Evolutionary conservation across 2,797 vertebrate species (phyloP).

Genomic region (Coccyzus lansbergi): DNA sequence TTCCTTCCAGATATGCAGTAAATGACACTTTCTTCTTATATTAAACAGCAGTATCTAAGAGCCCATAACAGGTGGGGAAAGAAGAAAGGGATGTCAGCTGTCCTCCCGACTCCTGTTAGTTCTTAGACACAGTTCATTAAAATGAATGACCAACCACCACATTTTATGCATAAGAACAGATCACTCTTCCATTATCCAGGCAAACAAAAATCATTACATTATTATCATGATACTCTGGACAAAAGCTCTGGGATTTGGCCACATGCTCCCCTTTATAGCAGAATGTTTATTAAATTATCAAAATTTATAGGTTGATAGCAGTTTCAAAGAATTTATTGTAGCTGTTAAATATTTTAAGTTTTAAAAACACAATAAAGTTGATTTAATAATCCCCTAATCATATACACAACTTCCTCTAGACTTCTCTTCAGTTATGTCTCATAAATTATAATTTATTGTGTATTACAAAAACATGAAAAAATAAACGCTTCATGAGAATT

Average conservation of each 20-base stretch:
- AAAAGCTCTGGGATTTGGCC: constrained; percentile 59
- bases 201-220: constrained; percentile 62
- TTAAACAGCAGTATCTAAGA: constrained; percentile 3
- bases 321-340: constrained; percentile 72
- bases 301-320: constrained; percentile 74
- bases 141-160: constrained; percentile 56
- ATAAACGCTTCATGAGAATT: constrained; percentile 73
- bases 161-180: constrained; percentile 42
- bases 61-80: constrained; percentile 4
- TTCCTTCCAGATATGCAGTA: neutral
- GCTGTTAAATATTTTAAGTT: constrained; percentile 74
- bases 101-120: constrained; percentile 25
- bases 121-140: constrained; percentile 62
- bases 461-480: constrained; percentile 72
- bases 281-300: constrained; percentile 79
- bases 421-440: constrained; percentile 70
- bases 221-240: constrained; percentile 39
- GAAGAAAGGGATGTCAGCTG: constrained; percentile 11
- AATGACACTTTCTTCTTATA: neutral
- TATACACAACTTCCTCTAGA: constrained; percentile 72
- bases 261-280: constrained; percentile 38
- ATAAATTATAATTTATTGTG: constrained; percentile 75
- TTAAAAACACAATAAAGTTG: constrained; percentile 76
- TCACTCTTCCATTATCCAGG: constrained; percentile 41
- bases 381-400: constrained; percentile 80